Conservation (phyloP, 2,888 invertebrate genomes). For the Apotomis capreana region DNA sequence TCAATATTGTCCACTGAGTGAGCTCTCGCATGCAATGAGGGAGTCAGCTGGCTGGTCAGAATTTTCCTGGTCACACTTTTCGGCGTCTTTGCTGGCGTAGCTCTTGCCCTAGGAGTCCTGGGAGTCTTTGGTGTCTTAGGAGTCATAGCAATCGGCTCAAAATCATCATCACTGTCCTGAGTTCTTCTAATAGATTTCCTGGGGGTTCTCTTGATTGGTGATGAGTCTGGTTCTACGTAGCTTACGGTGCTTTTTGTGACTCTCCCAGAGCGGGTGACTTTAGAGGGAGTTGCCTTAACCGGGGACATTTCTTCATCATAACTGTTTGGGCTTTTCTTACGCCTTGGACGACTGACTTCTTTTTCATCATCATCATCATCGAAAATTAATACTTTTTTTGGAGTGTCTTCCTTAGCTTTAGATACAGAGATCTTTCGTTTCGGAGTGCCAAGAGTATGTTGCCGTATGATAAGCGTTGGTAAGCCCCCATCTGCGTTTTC, state of each 20-base stretch:
- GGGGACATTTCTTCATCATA: slow-evolving; percentile 33
- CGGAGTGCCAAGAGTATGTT: slow-evolving; percentile 65
- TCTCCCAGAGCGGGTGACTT: slow-evolving; percentile 61
- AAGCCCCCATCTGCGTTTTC: slow-evolving; percentile 76
- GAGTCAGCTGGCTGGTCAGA: slow-evolving; percentile 69
- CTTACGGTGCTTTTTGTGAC: slow-evolving; percentile 55
- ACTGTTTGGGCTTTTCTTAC: slow-evolving; percentile 17
- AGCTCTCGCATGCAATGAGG: slow-evolving; percentile 64
- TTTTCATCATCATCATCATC: slow-evolving; percentile 65
- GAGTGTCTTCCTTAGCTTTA: slow-evolving; percentile 63
- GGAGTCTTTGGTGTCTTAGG: slow-evolving; percentile 51
- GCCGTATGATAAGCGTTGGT: slow-evolving; percentile 72
- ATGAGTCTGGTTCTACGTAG: slow-evolving; percentile 63
- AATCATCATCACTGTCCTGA: slow-evolving; percentile 69
- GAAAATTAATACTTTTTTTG: slow-evolving; percentile 68
- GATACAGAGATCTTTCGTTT: slow-evolving; percentile 64
- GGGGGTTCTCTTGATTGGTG: slow-evolving; percentile 64
- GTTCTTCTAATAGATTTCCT: slow-evolving; percentile 55
- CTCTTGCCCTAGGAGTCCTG: slow-evolving; percentile 38
- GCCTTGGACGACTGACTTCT: slow-evolving; percentile 27
- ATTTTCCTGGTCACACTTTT: slow-evolving; percentile 65
- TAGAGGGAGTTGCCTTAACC: slow-evolving; percentile 27
- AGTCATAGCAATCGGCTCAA: slow-evolving; percentile 55
- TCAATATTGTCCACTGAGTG: slow-evolving; percentile 70
- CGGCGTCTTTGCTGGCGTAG: slow-evolving; percentile 55